Percentiles rank a stretch among this genome's conserved stretches.
Conservation (phyloP, 2,113 vertebrate species). For the Sphyrna mokarran region DNA sequence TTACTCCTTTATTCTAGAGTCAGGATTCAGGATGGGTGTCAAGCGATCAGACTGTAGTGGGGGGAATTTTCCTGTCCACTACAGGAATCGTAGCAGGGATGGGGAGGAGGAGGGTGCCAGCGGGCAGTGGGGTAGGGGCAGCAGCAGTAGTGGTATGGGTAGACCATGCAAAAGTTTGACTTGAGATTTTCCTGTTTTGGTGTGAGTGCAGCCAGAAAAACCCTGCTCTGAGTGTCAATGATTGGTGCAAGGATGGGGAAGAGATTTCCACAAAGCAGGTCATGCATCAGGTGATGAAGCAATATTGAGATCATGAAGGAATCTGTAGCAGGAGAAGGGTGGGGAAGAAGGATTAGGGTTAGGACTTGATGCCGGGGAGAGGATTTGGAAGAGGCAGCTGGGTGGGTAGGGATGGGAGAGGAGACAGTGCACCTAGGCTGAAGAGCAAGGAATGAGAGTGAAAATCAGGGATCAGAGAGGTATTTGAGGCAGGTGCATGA, state of each 20-base stretch:
- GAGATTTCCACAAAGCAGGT: background rate
- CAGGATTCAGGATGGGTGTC: background rate
- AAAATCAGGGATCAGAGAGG: background rate
- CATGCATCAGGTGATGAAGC: background rate
- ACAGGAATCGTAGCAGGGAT: too few relatives aligned
- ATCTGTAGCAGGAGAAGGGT: background rate
- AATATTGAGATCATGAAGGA: background rate
- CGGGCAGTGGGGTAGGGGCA: background rate
- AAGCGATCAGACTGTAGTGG: background rate
- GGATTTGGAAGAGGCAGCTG: too few relatives aligned
- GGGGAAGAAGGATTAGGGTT: background rate
- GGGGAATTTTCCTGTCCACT: background rate
- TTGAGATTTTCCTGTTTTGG: too few relatives aligned
- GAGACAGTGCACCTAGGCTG: too few relatives aligned
- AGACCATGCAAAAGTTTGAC: too few relatives aligned
- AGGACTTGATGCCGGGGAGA: too few relatives aligned
- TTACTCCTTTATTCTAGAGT: background rate
- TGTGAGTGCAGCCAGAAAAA: too few relatives aligned
- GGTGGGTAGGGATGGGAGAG: too few relatives aligned
- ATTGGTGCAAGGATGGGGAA: background rate
- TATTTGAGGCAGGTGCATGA: background rate
- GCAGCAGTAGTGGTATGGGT: too few relatives aligned
- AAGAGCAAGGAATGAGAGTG: background rate
- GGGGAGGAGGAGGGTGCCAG: background rate
- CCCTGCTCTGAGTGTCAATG: too few relatives aligned